Conservation (phyloP, 1,140 invertebrate genomes). For the Phocides pigmalion region DNA sequence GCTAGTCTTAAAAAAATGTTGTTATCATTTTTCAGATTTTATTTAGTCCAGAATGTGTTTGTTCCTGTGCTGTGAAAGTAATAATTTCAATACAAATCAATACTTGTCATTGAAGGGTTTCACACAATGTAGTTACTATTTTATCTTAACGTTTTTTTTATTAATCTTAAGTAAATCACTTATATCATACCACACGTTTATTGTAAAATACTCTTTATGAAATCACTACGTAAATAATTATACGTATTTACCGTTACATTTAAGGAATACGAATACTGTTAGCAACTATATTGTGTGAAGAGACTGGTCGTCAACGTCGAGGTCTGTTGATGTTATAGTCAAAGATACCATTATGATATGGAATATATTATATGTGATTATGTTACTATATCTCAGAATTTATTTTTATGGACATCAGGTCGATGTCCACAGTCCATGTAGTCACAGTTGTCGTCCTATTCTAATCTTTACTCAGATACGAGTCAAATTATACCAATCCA, state of each 20-base stretch:
- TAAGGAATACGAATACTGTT: conserved; percentile 10
- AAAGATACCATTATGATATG: conserved; percentile 28
- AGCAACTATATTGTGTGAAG: conserved; percentile 46
- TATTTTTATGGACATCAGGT: conserved; percentile 20
- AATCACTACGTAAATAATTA: conserved; percentile 21
- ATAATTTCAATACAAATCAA: conserved; percentile 78
- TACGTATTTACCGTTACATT: conserved; percentile 19
- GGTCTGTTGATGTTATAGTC: conserved; percentile 47
- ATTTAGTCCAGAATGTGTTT: conserved; percentile 83
- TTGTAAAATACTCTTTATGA: conserved; percentile 15
- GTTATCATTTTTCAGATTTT: conserved; percentile 84
- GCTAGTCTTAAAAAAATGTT: conserved; percentile 81
- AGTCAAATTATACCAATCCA: conserved; percentile 48
- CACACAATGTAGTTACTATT: conserved; percentile 56
- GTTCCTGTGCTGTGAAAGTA: conserved; percentile 80
- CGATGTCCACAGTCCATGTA: conserved; percentile 44
- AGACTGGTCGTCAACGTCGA: conserved; percentile 48
- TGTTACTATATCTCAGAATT: conserved; percentile 33
- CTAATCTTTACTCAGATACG: conserved; percentile 37
- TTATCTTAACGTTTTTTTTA: conserved; percentile 30
- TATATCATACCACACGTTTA: conserved; percentile 17
- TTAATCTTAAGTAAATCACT: conserved; percentile 37
- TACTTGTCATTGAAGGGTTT: conserved; percentile 58
- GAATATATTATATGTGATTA: conserved; percentile 29
- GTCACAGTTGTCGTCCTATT: conserved; percentile 54